Conservation (phyloP, 1,140 invertebrate genomes). For the Eciton burchellii region DNA sequence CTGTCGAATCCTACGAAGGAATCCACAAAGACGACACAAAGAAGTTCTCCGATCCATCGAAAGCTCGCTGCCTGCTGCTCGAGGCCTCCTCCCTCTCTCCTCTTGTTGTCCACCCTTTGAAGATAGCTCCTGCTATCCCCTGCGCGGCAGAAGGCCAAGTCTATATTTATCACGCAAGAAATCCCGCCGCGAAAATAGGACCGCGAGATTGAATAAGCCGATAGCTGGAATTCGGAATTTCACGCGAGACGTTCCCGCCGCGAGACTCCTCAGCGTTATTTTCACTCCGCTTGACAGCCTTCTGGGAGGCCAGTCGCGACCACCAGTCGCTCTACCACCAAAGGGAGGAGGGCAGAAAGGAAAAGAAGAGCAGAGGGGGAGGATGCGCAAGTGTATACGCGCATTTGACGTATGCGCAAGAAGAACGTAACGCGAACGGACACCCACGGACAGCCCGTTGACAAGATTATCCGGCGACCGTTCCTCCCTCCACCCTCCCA, state of each 20-base stretch:
- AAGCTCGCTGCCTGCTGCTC: conserved; percentile 36
- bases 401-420: conserved; percentile 23
- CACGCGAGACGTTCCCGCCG: not conserved
- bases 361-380: not conserved
- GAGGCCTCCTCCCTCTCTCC: not conserved
- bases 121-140: conserved; percentile 30
- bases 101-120: conserved; percentile 46
- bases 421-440: conserved; percentile 48
- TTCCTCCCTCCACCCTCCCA: no score
- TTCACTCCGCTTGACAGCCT: not conserved
- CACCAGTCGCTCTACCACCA: not conserved
- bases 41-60: conserved; percentile 67
- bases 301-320: not conserved
- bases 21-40: conserved; percentile 65
- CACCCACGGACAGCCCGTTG: conserved; percentile 33
- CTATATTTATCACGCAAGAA: no score
- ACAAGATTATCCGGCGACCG: conserved; percentile 70
- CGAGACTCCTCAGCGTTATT: not conserved
- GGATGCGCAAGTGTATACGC: not conserved
- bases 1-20: conserved; percentile 59
- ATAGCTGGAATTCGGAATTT: not conserved
- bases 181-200: conserved; percentile 32
- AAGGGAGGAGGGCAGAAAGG: not conserved
- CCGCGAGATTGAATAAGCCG: conserved; percentile 11
- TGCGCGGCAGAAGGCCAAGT: not conserved